phyloP scores from a whole-genome alignment of 1,140 invertebrate genomes.

The Sycophaga agraensis region DNA sequence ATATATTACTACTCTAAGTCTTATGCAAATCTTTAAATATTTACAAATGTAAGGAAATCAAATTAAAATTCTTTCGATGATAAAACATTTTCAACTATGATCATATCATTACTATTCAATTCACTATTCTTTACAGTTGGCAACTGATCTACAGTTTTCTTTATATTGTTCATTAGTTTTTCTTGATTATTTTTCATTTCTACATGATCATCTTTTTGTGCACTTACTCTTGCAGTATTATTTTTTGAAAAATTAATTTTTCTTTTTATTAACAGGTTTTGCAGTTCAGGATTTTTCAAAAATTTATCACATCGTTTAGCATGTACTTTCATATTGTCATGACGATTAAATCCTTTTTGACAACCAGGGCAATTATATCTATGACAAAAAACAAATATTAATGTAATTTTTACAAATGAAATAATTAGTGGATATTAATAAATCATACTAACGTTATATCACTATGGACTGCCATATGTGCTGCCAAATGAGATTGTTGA shows the following conservation, averaged over 20 bases:
- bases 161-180: background rate
- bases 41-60: background rate
- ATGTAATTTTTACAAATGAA: background rate
- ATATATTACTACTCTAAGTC: constrained; percentile 1
- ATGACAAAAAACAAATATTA: constrained; percentile 3
- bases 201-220: background rate
- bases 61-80: background rate
- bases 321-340: constrained; percentile 48
- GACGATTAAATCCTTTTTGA: constrained; percentile 40
- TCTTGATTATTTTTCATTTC: background rate
- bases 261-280: constrained; percentile 27
- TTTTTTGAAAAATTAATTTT: constrained; percentile 24
- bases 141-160: constrained; percentile 5
- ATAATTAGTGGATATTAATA: background rate
- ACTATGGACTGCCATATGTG: constrained; percentile 45
- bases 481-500: constrained; percentile 44
- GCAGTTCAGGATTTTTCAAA: constrained; percentile 34
- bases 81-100: background rate
- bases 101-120: background rate
- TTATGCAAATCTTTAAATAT: background rate
- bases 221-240: background rate
- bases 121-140: background rate
- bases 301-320: constrained; percentile 39
- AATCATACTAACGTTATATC: constrained; percentile 34
- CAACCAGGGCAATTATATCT: constrained; percentile 44